Conservation (phyloP, 2,888 invertebrate genomes). For the Drosophila histrio region DNA sequence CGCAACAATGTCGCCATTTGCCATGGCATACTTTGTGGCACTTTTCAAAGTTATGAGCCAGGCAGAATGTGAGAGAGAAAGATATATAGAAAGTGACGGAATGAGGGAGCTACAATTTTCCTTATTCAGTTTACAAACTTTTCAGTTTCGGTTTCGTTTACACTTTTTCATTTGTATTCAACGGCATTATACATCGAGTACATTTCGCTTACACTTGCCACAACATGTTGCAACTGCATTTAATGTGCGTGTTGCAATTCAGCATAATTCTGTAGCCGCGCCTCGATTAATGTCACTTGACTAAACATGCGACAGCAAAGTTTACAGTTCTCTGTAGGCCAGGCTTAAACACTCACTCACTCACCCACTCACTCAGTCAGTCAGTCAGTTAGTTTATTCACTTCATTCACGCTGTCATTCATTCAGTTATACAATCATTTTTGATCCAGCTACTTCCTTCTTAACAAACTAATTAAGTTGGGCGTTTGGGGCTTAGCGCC, state of each 20-base stretch:
- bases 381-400: conserved; percentile 8
- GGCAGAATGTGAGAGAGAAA: background rate
- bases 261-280: background rate
- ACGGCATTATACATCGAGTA: conserved; percentile 1
- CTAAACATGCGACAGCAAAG: background rate
- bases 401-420: conserved; percentile 5
- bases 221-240: conserved; percentile 27
- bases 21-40: conserved; percentile 74
- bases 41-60: conserved; percentile 61
- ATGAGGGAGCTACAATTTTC: conserved; percentile 14
- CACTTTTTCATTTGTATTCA: conserved; percentile 9
- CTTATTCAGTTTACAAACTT: conserved; percentile 7
- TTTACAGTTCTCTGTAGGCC: background rate
- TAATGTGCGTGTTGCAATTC: background rate
- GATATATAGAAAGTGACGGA: background rate
- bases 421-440: conserved; percentile 26
- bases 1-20: conserved; percentile 73
- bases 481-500: conserved; percentile 39
- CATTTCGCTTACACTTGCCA: conserved; percentile 22
- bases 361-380: background rate
- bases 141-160: conserved; percentile 10
- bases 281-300: conserved; percentile 11
- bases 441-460: conserved; percentile 47
- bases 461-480: conserved; percentile 62
- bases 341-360: background rate